Evolutionary conservation across 2,888 invertebrate genomes (phyloP), one percentile per base, ranked within the genome.

Genomic region (Lamellibrachia columna): DNA sequence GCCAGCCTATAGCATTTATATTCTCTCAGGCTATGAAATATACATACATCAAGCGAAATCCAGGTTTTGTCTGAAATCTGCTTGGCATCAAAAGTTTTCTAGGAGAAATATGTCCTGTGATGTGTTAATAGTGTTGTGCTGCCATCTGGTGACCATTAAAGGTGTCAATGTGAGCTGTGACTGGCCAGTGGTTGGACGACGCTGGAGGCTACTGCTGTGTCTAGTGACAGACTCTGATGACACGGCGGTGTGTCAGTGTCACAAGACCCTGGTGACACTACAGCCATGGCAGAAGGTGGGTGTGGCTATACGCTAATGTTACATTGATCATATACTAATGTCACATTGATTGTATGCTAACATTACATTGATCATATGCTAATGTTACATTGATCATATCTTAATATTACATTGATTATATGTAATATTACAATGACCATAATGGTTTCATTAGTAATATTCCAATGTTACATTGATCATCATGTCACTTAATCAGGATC

Each of bases 211-310:
- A 75, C 75, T 22, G 75, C 75, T 75, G 11, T 75, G 75, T 75
- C 75, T 75, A n/a, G 75, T 22, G 75, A 75, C 75, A 75, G 75
- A 75, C 22, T 15, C 15, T 15, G 22, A 15, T 75, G 75, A 75
- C 75, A 75, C 4, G 75, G 75, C 22, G 1, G 22, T 75, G 75
- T 75, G 75, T 75, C 75, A 75, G 75, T 75, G 75, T 75, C 75
- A 75, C 75, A 75, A 75, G 75, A 22, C 75, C 75, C n/a, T 75
- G 75, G 75, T 75, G 75, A 75, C 75, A 75, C 75, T 75, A n/a
- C 75, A 22, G 75, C 75, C 75, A 75, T 75, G 75, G 75, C 75
- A 75, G 75, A 75, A 75, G 75, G 75, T 75, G 22, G 22, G 22
- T 11, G 22, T 75, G 75, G 15, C 58, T 58, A 22, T 75, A 22